Base-by-base conservation (phyloP, 2,888 invertebrate species). In the Andrena hattorfiana region DNA sequence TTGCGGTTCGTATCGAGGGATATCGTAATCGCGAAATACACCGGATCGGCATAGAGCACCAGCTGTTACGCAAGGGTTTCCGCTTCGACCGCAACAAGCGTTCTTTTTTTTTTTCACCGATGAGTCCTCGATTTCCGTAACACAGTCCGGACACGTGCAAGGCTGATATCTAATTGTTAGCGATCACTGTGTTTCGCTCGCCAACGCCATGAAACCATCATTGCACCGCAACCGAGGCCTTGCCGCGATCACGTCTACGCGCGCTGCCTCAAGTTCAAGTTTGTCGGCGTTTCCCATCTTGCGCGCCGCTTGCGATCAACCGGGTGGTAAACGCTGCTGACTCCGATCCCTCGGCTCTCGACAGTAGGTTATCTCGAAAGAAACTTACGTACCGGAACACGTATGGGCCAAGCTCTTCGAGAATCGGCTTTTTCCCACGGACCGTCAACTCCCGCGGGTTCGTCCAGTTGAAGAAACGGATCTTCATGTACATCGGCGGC, bases 401-500 rank as follows among this genome's bases (percentile, higher is more conserved):
- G 78, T 94, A 95, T 0, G 94, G 95, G 6, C 95, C 95, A 35
- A 93, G 60, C 85, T 94, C 90, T 2, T 88, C 91, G 42, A 96
- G 94, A 62, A 94, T 94, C 0, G 96, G 96, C 85, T 96, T 96
- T 73, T 94, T 94, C 26, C 95, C 95, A 2, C 95, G 95, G 49
- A 96, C 95, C 13, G 64, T 83, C 1, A 94, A 70, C 68, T 96
- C 95, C 16, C 96, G 95, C 0, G 97, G 95, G 93, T 97, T 97
- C 4, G 97, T 97, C 97, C 97, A 97, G 93, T 97, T 97, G 94
- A 96, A 97, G 85, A 97, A 95, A 91, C 96, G 97, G 77, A 97
- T 95, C 87, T 97, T 96, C 87, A 97, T 94, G 89, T 94, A 95
- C 20, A 97, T 93, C 0, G 96, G 95, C 0, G 96, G 95, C 48